Conservation (phyloP, 92 coral and sea anemone genomes). For the Umimayanthus kanabou region DNA sequence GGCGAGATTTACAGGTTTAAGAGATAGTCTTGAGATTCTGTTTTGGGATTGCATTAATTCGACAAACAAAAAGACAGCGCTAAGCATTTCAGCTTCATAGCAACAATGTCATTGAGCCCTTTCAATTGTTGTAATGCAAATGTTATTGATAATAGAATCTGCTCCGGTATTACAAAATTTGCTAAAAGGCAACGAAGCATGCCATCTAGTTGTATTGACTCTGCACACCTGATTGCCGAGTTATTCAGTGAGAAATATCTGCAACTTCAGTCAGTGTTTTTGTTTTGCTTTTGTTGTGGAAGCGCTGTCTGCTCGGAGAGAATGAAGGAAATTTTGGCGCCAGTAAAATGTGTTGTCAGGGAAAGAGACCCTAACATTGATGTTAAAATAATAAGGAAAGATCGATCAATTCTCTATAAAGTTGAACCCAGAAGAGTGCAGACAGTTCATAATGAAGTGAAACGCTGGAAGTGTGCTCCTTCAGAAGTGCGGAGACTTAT, state of each 20-base stretch:
- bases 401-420: conserved; percentile 71
- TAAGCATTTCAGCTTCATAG: background rate
- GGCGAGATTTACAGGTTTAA: background rate
- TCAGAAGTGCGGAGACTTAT: conserved; percentile 57
- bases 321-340: conserved; percentile 67
- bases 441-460: conserved; percentile 66
- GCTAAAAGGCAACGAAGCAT: conserved; percentile 20
- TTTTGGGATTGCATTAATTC: background rate
- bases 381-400: conserved; percentile 68
- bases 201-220: background rate
- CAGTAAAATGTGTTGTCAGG: conserved; percentile 62
- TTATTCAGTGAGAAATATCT: background rate
- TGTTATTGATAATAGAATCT: background rate
- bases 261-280: background rate
- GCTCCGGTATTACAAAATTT: background rate
- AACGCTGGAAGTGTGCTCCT: conserved; percentile 61
- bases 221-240: background rate
- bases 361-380: conserved; percentile 74
- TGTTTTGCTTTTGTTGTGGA: background rate
- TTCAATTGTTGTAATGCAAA: conserved; percentile 11
- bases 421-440: conserved; percentile 66
- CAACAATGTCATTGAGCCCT: background rate
- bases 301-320: background rate
- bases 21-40: background rate
- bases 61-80: conserved; percentile 12